Evolutionary conservation across 1,140 invertebrate genomes (phyloP).

Genomic region (Chionoecetes opilio): DNA sequence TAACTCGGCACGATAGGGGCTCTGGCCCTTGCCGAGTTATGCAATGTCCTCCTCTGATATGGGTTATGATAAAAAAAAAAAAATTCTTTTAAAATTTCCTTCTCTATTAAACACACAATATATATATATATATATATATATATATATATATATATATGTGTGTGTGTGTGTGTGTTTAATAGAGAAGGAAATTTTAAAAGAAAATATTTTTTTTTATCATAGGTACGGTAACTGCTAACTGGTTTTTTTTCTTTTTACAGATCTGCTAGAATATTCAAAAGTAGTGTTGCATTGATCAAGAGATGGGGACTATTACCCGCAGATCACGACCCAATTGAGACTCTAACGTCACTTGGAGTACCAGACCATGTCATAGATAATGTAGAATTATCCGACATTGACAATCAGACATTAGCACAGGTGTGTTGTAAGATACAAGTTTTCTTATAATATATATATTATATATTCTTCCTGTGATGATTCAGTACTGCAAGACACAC

Average conservation of each 20-base stretch:
- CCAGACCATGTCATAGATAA: neutral
- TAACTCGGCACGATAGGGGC: no score
- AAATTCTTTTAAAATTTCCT: no score
- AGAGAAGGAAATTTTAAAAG: neutral
- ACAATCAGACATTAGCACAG: neutral
- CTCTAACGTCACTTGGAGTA: neutral
- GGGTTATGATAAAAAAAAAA: no score
- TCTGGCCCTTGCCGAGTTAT: no score
- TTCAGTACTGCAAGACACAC: no score
- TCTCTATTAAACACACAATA: no score
- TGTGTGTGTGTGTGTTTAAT: neutral
- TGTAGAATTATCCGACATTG: neutral
- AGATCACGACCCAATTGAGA: conserved; percentile 19
- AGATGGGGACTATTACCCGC: conserved; percentile 41
- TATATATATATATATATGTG: no score
- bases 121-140: no score
- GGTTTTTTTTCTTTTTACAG: neutral
- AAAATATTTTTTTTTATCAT: neutral
- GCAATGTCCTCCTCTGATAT: no score
- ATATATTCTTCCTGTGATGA: neutral
- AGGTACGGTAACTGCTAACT: neutral
- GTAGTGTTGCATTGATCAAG: conserved; percentile 30
- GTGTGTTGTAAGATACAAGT: neutral
- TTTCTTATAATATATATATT: neutral
- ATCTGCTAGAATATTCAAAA: neutral